Evolutionary conservation across 2,113 vertebrate species (phyloP).

Genomic region (Pimephales promelas): DNA sequence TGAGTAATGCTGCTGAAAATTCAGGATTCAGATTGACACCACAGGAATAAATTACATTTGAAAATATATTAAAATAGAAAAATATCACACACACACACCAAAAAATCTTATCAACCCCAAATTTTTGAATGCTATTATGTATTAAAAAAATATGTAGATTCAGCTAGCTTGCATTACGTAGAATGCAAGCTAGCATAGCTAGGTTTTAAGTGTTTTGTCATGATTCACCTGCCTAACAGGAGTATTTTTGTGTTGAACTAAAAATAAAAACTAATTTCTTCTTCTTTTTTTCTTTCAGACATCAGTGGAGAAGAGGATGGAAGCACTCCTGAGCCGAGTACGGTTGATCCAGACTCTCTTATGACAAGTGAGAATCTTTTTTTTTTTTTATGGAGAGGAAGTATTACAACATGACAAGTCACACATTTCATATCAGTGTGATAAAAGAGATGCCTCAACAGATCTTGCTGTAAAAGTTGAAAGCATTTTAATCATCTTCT

Average conservation of each 20-base stretch:
- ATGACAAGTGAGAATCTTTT: slow-evolving; percentile 66
- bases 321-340: slow-evolving; percentile 67
- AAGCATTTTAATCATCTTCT: neutral
- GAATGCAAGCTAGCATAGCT: neutral
- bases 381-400: neutral
- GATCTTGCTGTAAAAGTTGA: neutral
- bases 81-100: too few relatives aligned
- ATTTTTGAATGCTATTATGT: too few relatives aligned
- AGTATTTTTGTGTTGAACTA: neutral
- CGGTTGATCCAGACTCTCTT: neutral
- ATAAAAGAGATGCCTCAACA: neutral
- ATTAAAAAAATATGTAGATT: too few relatives aligned
- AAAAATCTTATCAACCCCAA: too few relatives aligned
- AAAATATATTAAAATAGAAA: too few relatives aligned
- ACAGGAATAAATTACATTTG: too few relatives aligned
- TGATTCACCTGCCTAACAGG: too few relatives aligned
- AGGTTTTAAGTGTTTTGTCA: too few relatives aligned
- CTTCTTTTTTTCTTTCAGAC: slow-evolving; percentile 60
- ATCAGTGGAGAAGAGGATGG: slow-evolving; percentile 78
- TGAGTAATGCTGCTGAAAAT: neutral
- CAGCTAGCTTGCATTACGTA: too few relatives aligned
- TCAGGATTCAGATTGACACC: too few relatives aligned
- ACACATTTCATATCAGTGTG: neutral
- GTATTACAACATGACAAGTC: neutral
- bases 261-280: neutral